These are phyloP conservation scores for Chironomus tepperi DNA, from an alignment of 1,140 invertebrate genomes.

Conservation along the genomic window DNA sequence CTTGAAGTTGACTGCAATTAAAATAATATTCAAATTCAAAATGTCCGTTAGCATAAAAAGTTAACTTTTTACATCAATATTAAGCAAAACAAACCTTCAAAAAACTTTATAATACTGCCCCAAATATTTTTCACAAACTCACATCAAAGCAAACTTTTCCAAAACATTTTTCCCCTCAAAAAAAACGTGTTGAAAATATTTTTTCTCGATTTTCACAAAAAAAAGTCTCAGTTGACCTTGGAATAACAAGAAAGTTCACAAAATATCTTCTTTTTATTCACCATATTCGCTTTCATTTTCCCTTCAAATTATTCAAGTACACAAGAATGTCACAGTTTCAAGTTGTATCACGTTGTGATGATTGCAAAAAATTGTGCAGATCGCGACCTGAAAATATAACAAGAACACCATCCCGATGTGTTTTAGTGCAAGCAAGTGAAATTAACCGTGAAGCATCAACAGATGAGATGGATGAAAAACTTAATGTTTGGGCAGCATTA, in stretches of 20 bases:
- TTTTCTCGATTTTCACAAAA: neutral
- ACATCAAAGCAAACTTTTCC: neutral
- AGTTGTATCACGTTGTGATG: neutral
- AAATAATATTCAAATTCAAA: too few relatives aligned
- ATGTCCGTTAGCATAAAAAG: neutral
- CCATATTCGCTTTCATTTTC: neutral
- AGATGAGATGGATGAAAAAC: neutral
- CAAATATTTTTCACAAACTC: neutral
- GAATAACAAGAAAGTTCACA: neutral
- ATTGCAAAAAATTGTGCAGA: neutral
- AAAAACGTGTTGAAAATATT: neutral
- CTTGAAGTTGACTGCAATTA: too few relatives aligned
- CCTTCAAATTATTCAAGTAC: neutral
- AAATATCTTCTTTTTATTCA: neutral
- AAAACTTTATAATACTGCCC: too few relatives aligned
- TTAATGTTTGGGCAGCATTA: neutral
- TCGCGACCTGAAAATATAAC: neutral
- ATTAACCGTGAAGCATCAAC: neutral
- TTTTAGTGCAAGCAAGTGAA: neutral
- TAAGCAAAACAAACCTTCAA: neutral
- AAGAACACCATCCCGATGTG: neutral
- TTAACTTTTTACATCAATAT: conserved; percentile 5
- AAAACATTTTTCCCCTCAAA: too few relatives aligned
- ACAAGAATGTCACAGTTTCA: neutral
- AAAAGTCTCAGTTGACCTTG: neutral